Evolutionary conservation across 2,888 invertebrate species (phyloP), one percentile per base, ranked within the genome.

Genomic region (Lucinisca nassula): DNA sequence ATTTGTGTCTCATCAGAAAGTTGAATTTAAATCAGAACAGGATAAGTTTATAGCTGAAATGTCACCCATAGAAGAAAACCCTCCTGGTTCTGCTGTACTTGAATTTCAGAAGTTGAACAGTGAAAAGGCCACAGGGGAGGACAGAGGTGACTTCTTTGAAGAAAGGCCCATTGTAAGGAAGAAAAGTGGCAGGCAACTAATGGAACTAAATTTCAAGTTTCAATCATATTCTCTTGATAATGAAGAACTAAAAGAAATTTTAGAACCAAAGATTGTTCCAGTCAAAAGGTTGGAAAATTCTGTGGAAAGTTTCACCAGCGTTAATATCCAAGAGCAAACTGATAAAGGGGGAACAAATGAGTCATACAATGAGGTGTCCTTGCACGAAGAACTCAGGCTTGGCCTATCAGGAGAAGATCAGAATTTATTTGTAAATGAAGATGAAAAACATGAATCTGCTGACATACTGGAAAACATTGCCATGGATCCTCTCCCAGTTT

Each of bases 81-180:
- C 84, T n/a, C 85, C 85, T 51, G 85, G 82, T 30, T 58, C 58
- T 27, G 79, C 61, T 45, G 55, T 67, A 30, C 2, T 67, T 12
- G 24, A 12, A n/a, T 17, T n/a, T 35, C 35, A 67, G 3, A 35
- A 10, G 1, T 35, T 17, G 35, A 67, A 35, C 35, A 67, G 17
- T 35, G 27, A 24, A 12, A 67, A 67, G 6, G 17, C 17, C 4
- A 67, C 67, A 55, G 87, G 87, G 24, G 84, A 87, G 77, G 87
- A 87, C 37, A 81, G 74, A n/a, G 90, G 87, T 32, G 87, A 90
- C 49, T 87, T 86, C 78, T 87, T 89, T 72, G 89, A 87, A 74
- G 89, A 90, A 58, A 82, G 84, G 3, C 74, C 74, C 17, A 10
- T 27, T 4, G 45, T 40, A 1, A 74, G 17, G 27, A 74, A 21